phyloP scores from a whole-genome alignment of 2,888 invertebrate species.

The Blera fallax region DNA sequence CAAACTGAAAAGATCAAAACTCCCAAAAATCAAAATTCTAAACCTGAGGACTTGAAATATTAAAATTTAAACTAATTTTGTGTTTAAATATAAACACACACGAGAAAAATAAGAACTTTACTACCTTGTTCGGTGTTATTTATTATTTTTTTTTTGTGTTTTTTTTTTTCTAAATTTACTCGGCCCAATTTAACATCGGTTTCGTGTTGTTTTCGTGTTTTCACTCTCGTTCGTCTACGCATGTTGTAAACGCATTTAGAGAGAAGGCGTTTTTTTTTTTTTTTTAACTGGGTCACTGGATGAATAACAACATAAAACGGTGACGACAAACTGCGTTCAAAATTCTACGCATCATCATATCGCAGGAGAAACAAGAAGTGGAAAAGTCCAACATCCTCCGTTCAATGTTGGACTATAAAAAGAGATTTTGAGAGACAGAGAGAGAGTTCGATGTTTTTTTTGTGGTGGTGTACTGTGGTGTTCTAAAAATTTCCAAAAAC shows the following conservation, averaged over 20 bases:
- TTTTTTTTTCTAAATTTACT: constrained; percentile 33
- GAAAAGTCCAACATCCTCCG: constrained; percentile 32
- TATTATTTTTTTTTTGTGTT: background rate
- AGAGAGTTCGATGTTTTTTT: constrained; percentile 8
- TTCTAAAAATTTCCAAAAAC: constrained; percentile 36
- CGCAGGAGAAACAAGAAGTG: constrained; percentile 59
- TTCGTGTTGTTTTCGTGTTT: constrained; percentile 28
- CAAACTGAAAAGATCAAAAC: constrained; percentile 44
- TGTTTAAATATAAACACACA: constrained; percentile 12
- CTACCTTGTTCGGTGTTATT: background rate
- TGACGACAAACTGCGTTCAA: constrained; percentile 43
- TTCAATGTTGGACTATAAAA: constrained; percentile 35
- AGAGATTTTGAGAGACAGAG: background rate
- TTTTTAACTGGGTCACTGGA: constrained; percentile 70
- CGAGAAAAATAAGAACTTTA: background rate
- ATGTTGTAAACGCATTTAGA: constrained; percentile 60
- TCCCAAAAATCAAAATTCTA: background rate
- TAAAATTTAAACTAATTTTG: background rate
- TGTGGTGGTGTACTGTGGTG: constrained; percentile 32
- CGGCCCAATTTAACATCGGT: constrained; percentile 15
- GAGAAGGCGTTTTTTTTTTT: constrained; percentile 28
- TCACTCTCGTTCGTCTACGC: constrained; percentile 58
- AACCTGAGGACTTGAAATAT: background rate
- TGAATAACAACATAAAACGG: constrained; percentile 41
- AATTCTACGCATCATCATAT: constrained; percentile 18